Conservation (phyloP, 2,888 invertebrate genomes). For the Dasypolia templi region DNA sequence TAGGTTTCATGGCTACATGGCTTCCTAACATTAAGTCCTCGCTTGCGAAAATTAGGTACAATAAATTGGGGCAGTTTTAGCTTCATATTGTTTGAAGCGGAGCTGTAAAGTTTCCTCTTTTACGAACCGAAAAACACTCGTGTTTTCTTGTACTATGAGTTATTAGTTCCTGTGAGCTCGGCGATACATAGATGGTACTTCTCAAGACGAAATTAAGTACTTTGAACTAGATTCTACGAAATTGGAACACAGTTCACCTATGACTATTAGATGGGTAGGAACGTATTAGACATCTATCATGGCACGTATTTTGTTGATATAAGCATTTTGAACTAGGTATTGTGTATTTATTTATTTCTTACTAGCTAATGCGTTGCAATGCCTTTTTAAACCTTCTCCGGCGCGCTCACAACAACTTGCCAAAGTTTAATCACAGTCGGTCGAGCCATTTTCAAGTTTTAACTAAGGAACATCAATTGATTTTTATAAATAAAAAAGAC, state of each 20-base stretch:
- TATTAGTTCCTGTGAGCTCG: conserved; percentile 17
- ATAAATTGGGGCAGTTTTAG: conserved; percentile 62
- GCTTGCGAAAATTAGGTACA: conserved; percentile 65
- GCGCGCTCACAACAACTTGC: too few relatives aligned
- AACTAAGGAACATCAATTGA: too few relatives aligned
- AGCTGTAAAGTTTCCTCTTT: conserved; percentile 42
- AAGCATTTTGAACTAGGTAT: too few relatives aligned
- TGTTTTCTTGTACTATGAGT: conserved; percentile 34
- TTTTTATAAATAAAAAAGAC: too few relatives aligned
- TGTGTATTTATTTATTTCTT: too few relatives aligned
- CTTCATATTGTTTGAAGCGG: conserved; percentile 46
- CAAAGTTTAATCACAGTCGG: too few relatives aligned
- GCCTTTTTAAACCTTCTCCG: too few relatives aligned
- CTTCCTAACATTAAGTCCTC: conserved; percentile 61
- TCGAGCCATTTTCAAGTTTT: too few relatives aligned
- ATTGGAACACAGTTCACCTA: background rate
- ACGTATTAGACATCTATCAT: too few relatives aligned
- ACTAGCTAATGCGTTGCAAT: too few relatives aligned
- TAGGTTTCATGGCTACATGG: conserved; percentile 70
- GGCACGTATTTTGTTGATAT: too few relatives aligned
- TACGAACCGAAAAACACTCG: conserved; percentile 10
- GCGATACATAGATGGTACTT: conserved; percentile 15
- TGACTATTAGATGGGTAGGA: background rate
- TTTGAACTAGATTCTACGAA: conserved; percentile 13
- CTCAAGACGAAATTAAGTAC: background rate